Evolutionary conservation across 2,797 vertebrate genomes (phyloP).

Genomic region (Anableps anableps): DNA sequence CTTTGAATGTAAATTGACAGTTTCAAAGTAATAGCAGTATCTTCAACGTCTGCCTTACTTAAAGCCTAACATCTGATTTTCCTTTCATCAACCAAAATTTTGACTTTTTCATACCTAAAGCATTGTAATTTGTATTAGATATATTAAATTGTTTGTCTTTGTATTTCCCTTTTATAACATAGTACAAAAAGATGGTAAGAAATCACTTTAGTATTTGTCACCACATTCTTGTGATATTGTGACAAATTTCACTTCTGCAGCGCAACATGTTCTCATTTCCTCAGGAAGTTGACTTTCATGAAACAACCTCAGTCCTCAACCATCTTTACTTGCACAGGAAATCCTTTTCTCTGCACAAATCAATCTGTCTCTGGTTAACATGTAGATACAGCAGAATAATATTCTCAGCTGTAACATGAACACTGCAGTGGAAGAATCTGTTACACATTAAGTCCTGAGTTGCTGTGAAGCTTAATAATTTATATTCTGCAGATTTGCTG

Average conservation of each 20-base stretch:
- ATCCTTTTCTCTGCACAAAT: not conserved
- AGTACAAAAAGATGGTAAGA: not conserved
- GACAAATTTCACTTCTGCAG: constrained; percentile 71
- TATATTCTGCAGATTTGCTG: constrained; percentile 71
- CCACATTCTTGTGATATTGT: constrained; percentile 31
- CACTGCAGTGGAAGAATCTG: not conserved
- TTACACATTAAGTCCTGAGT: not conserved
- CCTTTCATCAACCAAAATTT: not conserved
- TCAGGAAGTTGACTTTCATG: constrained; percentile 49
- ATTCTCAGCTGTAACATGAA: constrained; percentile 2
- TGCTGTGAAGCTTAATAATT: constrained; percentile 7
- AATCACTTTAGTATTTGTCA: not conserved
- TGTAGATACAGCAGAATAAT: not conserved
- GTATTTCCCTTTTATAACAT: not conserved
- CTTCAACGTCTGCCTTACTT: not conserved
- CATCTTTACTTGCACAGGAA: constrained; percentile 27
- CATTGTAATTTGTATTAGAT: not conserved
- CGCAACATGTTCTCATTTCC: constrained; percentile 57
- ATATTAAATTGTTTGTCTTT: not conserved
- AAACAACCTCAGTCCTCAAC: constrained; percentile 1
- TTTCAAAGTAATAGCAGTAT: not conserved
- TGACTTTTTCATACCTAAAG: not conserved
- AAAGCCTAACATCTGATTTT: not conserved
- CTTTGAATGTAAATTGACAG: not conserved
- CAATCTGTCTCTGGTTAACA: not conserved